Evolutionary conservation across 2,113 vertebrate genomes (phyloP), one percentile per base, ranked within the genome.

Genomic region (Sebastes schlegelii): DNA sequence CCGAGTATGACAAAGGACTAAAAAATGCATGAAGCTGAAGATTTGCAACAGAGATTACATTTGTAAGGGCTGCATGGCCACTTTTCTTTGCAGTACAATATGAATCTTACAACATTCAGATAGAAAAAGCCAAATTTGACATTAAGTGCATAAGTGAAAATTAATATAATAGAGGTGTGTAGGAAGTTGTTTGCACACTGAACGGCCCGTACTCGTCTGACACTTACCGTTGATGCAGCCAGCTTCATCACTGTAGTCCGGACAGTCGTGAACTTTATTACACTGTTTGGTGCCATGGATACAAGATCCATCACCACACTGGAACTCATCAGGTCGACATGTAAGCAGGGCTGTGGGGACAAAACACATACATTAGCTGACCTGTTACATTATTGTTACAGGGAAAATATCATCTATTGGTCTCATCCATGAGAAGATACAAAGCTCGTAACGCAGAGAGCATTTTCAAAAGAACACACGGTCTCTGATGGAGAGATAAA

Each of bases 311-410:
- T 99, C 96, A 0, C 97, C 96, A 54, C 98, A 99, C 91, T 96
- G 98, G 93, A 99, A 99, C 88, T 99, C 97, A 77, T 99, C 97
- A 0, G 96, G 97, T 16, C 85, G 95, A 89, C 98, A 99, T 12
- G 97, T 97, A 68, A 97, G 95, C 87, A 97, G 82, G 19, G 96
- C 97, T 98, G 92, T 2, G 82, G 70, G 67, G 10, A 91, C 43
- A 88, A 84, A 42, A 70, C 16, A n/a, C 6, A 64, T 5, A 34
- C 5, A 12, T 68, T 4, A 54, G 26, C 4, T 45, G 45, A 70
- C 5, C 52, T 51, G 46, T 9, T 13, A 40, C 1, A 40, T 49
- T 34, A 57, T 4, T 14, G 40, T 43, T 8, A 6, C 8, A 17
- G 40, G 17, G 1, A 42, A 23, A 49, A 60, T 14, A 34, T n/a